phyloP scores from a whole-genome alignment of 2,888 invertebrate genomes.

The Hypomecis punctinalis region DNA sequence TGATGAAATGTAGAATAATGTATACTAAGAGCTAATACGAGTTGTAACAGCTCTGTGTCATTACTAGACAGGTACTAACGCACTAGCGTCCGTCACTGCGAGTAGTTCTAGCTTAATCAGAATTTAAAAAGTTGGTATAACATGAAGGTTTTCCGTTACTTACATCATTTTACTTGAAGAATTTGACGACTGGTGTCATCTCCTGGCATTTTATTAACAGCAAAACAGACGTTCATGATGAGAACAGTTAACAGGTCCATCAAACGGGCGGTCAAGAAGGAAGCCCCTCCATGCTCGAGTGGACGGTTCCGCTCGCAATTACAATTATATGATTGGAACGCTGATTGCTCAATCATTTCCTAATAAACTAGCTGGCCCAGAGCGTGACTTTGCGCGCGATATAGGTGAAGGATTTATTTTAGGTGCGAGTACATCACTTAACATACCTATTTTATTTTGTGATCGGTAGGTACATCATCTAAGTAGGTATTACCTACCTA shows the following conservation, averaged over 20 bases:
- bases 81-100: no score
- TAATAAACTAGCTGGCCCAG: conserved; percentile 63
- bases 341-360: conserved; percentile 81
- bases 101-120: no score
- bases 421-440: conserved; percentile 8
- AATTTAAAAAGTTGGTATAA: no score
- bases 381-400: conserved; percentile 52
- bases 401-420: conserved; percentile 54
- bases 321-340: conserved; percentile 80
- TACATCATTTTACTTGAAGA: no score
- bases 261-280: conserved; percentile 59
- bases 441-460: background rate
- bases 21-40: no score
- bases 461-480: no score
- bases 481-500: no score
- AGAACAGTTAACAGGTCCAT: conserved; percentile 40
- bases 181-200: conserved; percentile 1
- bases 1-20: no score
- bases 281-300: conserved; percentile 66
- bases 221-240: conserved; percentile 19
- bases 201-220: conserved; percentile 28
- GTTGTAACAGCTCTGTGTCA: no score
- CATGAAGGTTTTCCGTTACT: no score
- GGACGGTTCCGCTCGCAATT: conserved; percentile 78
- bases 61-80: no score